These are phyloP conservation scores for Penaeus monodon DNA, from an alignment of 2,888 invertebrate genomes.

Conservation along the genomic window DNA sequence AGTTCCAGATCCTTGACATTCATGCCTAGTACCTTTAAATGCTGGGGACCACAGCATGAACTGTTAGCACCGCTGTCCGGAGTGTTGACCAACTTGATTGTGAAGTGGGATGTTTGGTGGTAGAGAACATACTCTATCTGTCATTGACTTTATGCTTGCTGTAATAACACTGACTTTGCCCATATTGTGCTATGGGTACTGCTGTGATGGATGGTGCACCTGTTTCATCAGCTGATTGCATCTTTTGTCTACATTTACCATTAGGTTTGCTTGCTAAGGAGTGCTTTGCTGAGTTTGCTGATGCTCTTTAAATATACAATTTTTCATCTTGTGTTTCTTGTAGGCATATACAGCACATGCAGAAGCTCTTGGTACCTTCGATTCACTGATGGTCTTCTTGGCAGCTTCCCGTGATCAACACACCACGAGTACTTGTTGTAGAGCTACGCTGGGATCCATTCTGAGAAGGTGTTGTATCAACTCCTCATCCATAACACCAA, in stretches of 20 bases:
- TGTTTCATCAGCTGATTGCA: too few species aligned
- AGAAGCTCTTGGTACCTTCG: background rate
- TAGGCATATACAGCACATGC: background rate
- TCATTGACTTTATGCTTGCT: too few species aligned
- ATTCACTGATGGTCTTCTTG: background rate
- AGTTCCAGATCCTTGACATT: too few species aligned
- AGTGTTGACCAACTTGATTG: too few species aligned
- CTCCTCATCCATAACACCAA: slow-evolving; percentile 10
- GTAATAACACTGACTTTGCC: too few species aligned
- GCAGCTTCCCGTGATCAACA: background rate
- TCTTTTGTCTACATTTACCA: background rate
- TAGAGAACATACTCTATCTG: too few species aligned
- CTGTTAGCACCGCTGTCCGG: too few species aligned
- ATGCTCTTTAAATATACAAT: background rate
- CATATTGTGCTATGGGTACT: too few species aligned
- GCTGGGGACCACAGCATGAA: too few species aligned
- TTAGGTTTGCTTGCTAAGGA: background rate
- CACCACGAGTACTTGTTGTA: background rate
- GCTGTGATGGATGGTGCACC: too few species aligned
- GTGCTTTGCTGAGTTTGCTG: background rate
- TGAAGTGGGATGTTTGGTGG: too few species aligned
- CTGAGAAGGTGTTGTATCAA: background rate
- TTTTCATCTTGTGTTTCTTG: slow-evolving; percentile 2
- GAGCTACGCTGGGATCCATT: background rate
- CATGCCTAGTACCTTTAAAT: too few species aligned